Evolutionary conservation across 1,140 invertebrate species (phyloP).

Genomic region (Solenopsis fugax): DNA sequence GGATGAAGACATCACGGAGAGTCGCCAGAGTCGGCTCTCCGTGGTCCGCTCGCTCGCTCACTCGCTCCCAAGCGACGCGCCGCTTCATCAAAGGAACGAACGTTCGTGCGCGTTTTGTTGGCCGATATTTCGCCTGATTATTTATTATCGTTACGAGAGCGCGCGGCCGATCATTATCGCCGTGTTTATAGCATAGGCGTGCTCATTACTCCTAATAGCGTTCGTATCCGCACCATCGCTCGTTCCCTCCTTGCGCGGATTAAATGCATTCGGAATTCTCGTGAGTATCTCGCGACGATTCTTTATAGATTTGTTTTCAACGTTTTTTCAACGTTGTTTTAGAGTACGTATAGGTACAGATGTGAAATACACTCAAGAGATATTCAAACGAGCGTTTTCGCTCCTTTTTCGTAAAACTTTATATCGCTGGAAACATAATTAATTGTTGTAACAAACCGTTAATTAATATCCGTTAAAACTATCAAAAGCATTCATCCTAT

Average conservation of each 20-base stretch:
- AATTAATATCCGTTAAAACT: background rate
- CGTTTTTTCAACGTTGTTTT: constrained; percentile 4
- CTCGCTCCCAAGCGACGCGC: constrained; percentile 19
- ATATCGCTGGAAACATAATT: background rate
- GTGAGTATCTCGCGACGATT: constrained; percentile 6
- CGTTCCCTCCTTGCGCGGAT: constrained; percentile 35
- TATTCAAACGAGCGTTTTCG: background rate
- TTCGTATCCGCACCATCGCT: constrained; percentile 29
- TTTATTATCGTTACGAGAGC: constrained; percentile 69
- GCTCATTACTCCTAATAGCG: constrained; percentile 70
- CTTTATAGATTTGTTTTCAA: background rate
- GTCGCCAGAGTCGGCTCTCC: constrained; percentile 36
- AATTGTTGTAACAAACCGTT: background rate
- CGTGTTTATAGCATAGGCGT: constrained; percentile 64
- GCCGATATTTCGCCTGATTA: constrained; percentile 73
- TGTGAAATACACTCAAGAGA: no score
- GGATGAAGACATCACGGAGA: constrained; percentile 74
- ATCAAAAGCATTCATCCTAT: background rate
- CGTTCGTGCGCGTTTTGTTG: constrained; percentile 63
- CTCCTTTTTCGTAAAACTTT: background rate
- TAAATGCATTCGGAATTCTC: constrained; percentile 28
- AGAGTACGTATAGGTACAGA: background rate
- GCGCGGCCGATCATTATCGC: constrained; percentile 69
- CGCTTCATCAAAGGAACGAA: constrained; percentile 60
- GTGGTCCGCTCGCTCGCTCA: constrained; percentile 1